Base-by-base conservation (phyloP, 2,797 vertebrate species). In the Hyperoplus immaculatus region DNA sequence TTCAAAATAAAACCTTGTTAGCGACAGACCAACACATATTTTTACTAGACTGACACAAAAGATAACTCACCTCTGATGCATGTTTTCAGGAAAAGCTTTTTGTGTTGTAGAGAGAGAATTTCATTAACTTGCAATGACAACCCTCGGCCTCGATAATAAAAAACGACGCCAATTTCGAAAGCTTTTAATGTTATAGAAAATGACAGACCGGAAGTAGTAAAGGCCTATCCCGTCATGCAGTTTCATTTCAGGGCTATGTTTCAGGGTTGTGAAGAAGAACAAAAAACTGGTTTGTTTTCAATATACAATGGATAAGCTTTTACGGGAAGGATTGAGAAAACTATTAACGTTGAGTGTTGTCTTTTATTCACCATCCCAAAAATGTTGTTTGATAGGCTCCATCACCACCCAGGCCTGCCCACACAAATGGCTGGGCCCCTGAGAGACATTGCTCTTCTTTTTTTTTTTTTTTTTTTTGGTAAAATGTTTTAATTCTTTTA, bases 141-240 rank as follows among this genome's bases (percentile, higher is more conserved):
- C 8, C 0, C 4, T 55, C 0, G 8, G 14, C 3, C 29, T 29
- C 29, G 29, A 55, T 36, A 12, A n/a, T 29, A n/a, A 16, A 39
- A 15, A 12, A 6, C n/a, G 10, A 29, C 38, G 15, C 15, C 8
- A 12, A 0, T 0, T 1, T 13, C 1, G 0, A 0, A 1, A n/a
- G 41, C 41, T 69, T 61, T 59, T 38, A 60, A 14, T 0, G 0
- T 68, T 14, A 12, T 1, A 45, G 5, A 13, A 36, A 21, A 41
- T 7, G 8, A 41, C 3, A 62, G 6, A 59, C 43, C 47, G 60
- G 75, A 82, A 80, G 38, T 49, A 16, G 3, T 29, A 29, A 29
- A 29, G 29, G 29, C 29, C 29, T 29, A 29, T 29, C 29, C 29
- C 29, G 29, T 29, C 29, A 29, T 29, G 29, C 29, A 29, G 29